Evolutionary conservation across 2,797 vertebrate genomes (phyloP), one percentile per base, ranked within the genome.

Genomic region (Aplochiton taeniatus): DNA sequence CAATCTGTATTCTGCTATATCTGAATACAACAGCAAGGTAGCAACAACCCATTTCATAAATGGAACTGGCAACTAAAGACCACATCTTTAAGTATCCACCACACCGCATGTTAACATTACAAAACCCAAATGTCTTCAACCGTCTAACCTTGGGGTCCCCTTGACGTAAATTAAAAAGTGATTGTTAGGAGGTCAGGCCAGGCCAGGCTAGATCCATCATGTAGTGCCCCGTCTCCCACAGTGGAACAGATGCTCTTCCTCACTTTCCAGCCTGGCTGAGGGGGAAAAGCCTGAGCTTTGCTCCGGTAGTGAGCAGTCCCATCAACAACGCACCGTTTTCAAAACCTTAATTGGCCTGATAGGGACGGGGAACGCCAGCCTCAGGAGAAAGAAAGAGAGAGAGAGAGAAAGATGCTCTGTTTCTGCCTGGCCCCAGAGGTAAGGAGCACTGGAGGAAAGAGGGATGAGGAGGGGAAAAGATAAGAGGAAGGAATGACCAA

Each of bases 281-380:
- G 68, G 61, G 79, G 57, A 70, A 61, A 61, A 73, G 79, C 81
- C 74, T 55, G 71, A 83, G 81, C 76, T 83, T 83, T 85, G 78
- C 76, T 83, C 60, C 60, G 51, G 62, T 49, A 20, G 66, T 51
- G 69, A 20, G 16, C 11, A 19, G 72, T 65, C 73, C 65, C 66
- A 72, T 72, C 77, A 83, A 79, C 73, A 78, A 43, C 73, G 67
- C 75, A 76, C 79, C 79, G 78, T 81, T 81, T 85, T 74, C n/a
- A 79, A 74, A 70, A 11, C 75, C 80, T 84, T 90, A 90, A 89
- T 90, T 85, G 84, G 81, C 69, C 79, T 83, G 46, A 66, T 54
- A 60, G 77, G 81, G 77, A 86, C 71, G 79, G 12, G 43, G 58
- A 51, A 54, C 0, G 68, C 70, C 80, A n/a, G n/a, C 67, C 50